phyloP scores from a whole-genome alignment of 1,140 invertebrate genomes.

The Eufriesea mexicana region DNA sequence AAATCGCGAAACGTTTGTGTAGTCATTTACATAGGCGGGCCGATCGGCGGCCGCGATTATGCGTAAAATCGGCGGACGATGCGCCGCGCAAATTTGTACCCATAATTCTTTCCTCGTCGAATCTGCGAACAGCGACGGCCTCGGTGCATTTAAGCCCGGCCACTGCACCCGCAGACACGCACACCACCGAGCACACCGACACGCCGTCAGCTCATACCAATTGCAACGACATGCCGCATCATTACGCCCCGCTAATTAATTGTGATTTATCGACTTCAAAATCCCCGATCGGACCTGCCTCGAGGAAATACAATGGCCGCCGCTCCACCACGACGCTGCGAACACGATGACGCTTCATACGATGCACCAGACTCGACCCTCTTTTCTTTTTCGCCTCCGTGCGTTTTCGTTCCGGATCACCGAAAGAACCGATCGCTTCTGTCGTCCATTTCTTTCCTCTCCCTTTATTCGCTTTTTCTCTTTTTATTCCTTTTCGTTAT shows the following conservation, averaged over 20 bases:
- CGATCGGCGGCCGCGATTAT: slow-evolving; percentile 36
- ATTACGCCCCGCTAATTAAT: slow-evolving; percentile 82
- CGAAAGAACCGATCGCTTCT: neutral
- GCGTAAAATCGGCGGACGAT: slow-evolving; percentile 50
- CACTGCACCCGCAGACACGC: slow-evolving; percentile 42
- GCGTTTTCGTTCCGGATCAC: slow-evolving; percentile 26
- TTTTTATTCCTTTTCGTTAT: neutral
- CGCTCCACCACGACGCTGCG: slow-evolving; percentile 27
- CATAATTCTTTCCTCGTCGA: slow-evolving; percentile 64
- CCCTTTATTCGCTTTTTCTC: neutral
- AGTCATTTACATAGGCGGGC: slow-evolving; percentile 44
- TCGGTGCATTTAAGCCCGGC: slow-evolving; percentile 55
- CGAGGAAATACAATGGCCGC: slow-evolving; percentile 62
- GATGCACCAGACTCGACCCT: neutral
- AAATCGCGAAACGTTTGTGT: slow-evolving; percentile 50
- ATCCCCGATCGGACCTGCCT: slow-evolving; percentile 62
- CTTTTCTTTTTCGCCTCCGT: neutral
- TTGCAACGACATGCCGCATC: slow-evolving; percentile 81
- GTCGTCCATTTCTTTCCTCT: neutral
- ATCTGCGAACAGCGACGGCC: slow-evolving; percentile 50
- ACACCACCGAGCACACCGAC: slow-evolving; percentile 41
- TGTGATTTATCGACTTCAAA: slow-evolving; percentile 82
- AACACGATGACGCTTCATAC: slow-evolving; percentile 45
- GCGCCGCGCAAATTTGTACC: slow-evolving; percentile 63
- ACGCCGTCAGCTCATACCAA: slow-evolving; percentile 76